Conservation (phyloP, 2,113 vertebrate genomes). For the Terrapene triunguis region DNA sequence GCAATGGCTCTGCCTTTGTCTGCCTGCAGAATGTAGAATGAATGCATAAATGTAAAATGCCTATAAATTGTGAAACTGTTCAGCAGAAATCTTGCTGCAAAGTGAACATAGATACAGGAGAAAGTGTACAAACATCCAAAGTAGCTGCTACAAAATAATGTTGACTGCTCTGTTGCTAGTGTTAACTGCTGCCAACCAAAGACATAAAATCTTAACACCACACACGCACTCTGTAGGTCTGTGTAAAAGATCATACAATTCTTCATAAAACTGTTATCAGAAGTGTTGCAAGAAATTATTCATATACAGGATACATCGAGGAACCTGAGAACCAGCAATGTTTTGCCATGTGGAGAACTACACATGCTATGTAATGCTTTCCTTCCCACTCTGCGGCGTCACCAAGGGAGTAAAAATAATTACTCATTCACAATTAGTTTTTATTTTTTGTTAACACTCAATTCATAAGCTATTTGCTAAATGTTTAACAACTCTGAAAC, state of each 20-base stretch:
- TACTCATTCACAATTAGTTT: too few relatives aligned
- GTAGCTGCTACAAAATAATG: neutral
- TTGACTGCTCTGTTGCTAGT: neutral
- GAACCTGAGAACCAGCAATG: neutral
- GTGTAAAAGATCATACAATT: neutral
- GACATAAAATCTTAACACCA: neutral
- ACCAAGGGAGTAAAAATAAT: too few relatives aligned
- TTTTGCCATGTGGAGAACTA: neutral
- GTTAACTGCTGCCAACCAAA: neutral
- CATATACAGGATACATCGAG: neutral
- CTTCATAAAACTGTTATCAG: neutral
- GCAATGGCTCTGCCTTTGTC: slow-evolving; percentile 3
- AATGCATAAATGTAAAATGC: slow-evolving; percentile 17
- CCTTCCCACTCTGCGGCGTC: neutral
- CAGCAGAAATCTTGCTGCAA: neutral
- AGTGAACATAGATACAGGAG: neutral
- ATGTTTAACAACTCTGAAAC: too few relatives aligned
- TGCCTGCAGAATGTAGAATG: slow-evolving; percentile 11
- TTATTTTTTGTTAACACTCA: too few relatives aligned
- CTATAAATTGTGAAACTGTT: neutral
- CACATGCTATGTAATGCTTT: neutral
- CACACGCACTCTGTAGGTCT: neutral
- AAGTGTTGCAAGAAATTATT: neutral
- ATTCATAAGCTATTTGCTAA: too few relatives aligned
- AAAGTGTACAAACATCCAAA: neutral